Percentiles rank a stretch among this genome's conserved stretches.
phyloP scores from a whole-genome alignment of 2,797 vertebrate genomes.

The Pseudochirops cupreus region DNA sequence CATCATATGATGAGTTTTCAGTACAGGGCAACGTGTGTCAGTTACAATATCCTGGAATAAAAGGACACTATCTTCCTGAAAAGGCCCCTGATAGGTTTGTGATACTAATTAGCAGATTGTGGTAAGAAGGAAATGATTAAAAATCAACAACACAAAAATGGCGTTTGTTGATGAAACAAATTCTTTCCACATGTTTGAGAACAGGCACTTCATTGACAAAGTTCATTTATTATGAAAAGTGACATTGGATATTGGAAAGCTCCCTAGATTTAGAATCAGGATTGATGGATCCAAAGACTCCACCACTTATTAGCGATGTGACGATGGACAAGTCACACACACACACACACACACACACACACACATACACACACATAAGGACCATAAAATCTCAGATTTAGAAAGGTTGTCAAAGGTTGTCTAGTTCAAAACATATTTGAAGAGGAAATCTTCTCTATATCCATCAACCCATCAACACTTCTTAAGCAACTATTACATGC shows the following conservation, averaged over 20 bases:
- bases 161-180: background rate
- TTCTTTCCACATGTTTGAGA: background rate
- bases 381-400: background rate
- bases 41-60: background rate
- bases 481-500: background rate
- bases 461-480: background rate
- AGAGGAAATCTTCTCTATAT: background rate
- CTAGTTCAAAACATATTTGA: background rate
- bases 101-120: background rate
- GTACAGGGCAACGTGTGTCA: background rate
- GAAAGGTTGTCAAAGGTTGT: background rate
- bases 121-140: background rate
- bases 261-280: background rate
- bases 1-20: background rate
- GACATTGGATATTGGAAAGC: background rate
- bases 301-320: background rate
- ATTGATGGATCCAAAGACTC: background rate
- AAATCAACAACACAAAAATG: background rate
- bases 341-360: background rate
- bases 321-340: background rate
- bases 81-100: background rate
- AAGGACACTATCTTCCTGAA: background rate
- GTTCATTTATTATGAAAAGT: background rate
- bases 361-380: background rate
- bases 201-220: background rate